Evolutionary conservation across 2,113 vertebrate genomes (phyloP).

Genomic region (Mustelus asterias): DNA sequence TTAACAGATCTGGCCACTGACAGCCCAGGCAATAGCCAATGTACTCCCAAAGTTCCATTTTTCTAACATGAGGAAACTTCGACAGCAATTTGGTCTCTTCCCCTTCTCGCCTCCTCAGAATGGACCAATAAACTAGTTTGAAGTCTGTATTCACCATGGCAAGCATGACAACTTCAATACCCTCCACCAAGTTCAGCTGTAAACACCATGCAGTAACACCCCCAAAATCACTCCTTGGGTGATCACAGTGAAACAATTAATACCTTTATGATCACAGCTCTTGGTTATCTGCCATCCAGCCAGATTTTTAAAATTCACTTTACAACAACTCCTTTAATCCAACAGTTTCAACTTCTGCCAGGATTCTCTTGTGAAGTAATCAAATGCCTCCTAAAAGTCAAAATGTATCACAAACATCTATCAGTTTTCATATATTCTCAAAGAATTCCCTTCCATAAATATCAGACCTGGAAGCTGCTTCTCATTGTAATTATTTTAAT

Average conservation of each 20-base stretch:
- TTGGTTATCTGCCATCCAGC: background rate
- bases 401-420: background rate
- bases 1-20: background rate
- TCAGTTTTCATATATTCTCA: background rate
- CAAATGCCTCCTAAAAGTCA: background rate
- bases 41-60: background rate
- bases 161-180: background rate
- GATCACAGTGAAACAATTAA: background rate
- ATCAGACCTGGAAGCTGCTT: background rate
- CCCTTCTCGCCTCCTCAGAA: background rate
- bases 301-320: background rate
- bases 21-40: background rate
- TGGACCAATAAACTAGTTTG: background rate
- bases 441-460: background rate
- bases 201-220: background rate
- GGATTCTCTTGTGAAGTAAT: background rate
- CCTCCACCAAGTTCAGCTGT: background rate
- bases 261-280: background rate
- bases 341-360: background rate
- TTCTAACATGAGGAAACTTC: background rate
- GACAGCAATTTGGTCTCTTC: background rate
- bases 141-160: too few species aligned
- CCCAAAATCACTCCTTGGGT: background rate
- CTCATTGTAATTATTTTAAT: background rate
- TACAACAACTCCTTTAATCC: background rate